These are phyloP conservation scores for Onchidella celtica DNA, from an alignment of 2,888 invertebrate species.

Conservation along the genomic window DNA sequence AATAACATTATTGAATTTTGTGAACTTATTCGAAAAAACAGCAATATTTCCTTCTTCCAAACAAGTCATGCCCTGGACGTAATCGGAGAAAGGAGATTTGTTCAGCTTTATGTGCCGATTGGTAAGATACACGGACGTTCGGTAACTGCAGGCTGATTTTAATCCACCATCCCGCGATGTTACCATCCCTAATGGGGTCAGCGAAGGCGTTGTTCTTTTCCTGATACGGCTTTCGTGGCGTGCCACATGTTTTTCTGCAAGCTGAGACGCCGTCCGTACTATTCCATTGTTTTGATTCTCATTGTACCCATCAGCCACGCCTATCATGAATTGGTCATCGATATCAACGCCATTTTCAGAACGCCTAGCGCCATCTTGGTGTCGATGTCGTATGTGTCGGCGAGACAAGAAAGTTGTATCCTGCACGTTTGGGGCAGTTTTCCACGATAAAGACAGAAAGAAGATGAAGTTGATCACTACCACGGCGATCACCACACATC, in stretches of 20 bases:
- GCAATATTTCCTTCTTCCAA: slow-evolving; percentile 36
- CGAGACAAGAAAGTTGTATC: neutral
- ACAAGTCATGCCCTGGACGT: slow-evolving; percentile 26
- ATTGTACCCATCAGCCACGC: neutral
- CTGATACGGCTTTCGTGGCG: too few relatives aligned
- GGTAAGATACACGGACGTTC: slow-evolving; percentile 26
- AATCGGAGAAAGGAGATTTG: slow-evolving; percentile 21
- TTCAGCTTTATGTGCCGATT: slow-evolving; percentile 7
- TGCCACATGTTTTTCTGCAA: neutral
- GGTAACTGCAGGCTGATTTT: slow-evolving; percentile 27
- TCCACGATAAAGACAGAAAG: slow-evolving; percentile 3
- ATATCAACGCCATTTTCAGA: neutral
- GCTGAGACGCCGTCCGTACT: neutral
- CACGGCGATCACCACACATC: slow-evolving; percentile 12
- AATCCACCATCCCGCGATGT: neutral
- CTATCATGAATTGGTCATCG: neutral
- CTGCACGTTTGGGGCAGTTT: neutral
- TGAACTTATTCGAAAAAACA: slow-evolving; percentile 34
- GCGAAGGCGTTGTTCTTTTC: too few relatives aligned
- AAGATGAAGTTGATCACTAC: slow-evolving; percentile 7
- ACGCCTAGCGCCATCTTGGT: neutral
- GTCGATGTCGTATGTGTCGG: too few relatives aligned
- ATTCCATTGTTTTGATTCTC: neutral
- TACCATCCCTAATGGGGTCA: neutral
- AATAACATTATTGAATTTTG: slow-evolving; percentile 24